phyloP scores from a whole-genome alignment of 2,113 vertebrate species.

The Apteryx mantelli region DNA sequence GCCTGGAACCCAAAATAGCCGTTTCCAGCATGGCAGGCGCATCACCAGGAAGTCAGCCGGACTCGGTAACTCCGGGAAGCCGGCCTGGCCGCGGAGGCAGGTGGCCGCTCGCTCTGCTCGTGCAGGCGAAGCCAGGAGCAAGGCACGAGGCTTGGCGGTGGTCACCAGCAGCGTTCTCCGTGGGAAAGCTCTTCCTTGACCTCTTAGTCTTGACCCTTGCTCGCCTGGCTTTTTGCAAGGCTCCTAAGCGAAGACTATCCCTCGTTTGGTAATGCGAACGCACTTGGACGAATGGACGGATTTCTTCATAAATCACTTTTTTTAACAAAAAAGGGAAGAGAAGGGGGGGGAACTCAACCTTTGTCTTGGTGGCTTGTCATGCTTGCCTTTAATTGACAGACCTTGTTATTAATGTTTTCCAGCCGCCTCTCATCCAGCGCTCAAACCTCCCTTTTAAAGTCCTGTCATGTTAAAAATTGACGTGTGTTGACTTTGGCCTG shows the following conservation, averaged over 20 bases:
- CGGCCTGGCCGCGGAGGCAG: neutral
- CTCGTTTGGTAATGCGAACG: neutral
- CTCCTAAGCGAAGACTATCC: neutral
- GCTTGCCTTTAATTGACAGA: constrained; percentile 71
- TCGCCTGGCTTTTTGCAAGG: neutral
- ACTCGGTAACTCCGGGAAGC: neutral
- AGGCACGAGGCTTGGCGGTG: neutral
- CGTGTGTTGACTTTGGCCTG: constrained; percentile 78
- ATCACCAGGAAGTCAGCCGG: neutral
- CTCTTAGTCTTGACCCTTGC: neutral
- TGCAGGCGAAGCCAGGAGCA: neutral
- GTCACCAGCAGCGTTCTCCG: neutral
- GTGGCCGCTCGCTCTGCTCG: neutral
- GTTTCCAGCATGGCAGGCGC: neutral
- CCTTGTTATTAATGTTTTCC: constrained; percentile 72
- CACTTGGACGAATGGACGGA: neutral
- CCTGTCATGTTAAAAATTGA: constrained; percentile 77
- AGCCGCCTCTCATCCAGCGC: constrained; percentile 61
- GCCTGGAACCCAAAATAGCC: neutral
- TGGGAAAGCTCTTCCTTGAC: neutral
- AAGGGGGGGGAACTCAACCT: neutral
- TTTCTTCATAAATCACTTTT: constrained; percentile 32
- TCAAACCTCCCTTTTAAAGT: constrained; percentile 68
- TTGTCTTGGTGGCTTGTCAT: constrained; percentile 48
- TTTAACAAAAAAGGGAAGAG: neutral